Conservation (phyloP, 2,888 invertebrate species). For the Apotomis capreana region DNA sequence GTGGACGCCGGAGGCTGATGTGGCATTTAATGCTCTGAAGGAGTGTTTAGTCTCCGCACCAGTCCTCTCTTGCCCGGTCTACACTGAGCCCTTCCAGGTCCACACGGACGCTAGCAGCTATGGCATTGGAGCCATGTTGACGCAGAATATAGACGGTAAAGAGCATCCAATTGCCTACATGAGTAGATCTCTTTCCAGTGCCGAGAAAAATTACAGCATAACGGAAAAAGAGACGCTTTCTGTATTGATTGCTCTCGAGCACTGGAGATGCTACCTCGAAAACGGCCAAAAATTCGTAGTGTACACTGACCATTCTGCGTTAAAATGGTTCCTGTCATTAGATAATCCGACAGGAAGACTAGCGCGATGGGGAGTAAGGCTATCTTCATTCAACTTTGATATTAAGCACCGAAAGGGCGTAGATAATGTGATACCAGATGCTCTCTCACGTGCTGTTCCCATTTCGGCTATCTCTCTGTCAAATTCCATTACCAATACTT, state of each 20-base stretch:
- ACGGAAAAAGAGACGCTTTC: constrained; percentile 37
- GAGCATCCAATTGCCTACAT: constrained; percentile 9
- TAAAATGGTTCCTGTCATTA: background rate
- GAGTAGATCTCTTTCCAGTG: constrained; percentile 15
- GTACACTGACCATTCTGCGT: too few species aligned
- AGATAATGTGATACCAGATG: background rate
- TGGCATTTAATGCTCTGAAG: too few species aligned
- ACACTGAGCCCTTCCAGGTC: background rate
- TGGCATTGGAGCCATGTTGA: constrained; percentile 41
- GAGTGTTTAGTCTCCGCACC: constrained; percentile 4
- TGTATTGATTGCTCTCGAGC: constrained; percentile 37
- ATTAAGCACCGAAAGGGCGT: background rate
- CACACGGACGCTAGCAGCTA: too few species aligned
- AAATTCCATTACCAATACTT: background rate
- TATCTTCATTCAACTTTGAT: background rate
- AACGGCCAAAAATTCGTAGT: constrained; percentile 21
- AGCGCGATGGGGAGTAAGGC: constrained; percentile 32
- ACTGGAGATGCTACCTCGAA: background rate
- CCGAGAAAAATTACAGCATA: constrained; percentile 42
- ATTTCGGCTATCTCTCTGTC: background rate
- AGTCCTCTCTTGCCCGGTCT: background rate
- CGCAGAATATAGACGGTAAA: constrained; percentile 33
- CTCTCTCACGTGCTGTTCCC: background rate
- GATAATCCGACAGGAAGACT: constrained; percentile 34
- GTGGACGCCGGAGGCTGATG: too few species aligned